Evolutionary conservation across 2,888 invertebrate species (phyloP).

Genomic region (Sinotaia quadrata): DNA sequence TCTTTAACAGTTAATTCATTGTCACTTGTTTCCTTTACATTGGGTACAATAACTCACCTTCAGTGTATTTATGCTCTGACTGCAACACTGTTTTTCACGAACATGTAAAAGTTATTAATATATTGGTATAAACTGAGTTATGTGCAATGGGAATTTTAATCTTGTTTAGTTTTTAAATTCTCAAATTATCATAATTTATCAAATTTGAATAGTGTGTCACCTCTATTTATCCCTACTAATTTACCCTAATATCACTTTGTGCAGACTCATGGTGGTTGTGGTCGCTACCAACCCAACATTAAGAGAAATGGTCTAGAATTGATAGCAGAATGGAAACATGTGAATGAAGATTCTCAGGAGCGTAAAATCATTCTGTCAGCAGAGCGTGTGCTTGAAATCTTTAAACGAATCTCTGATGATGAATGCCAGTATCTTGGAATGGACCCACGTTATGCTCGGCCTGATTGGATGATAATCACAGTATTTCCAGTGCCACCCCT

Average conservation of each 20-base stretch:
- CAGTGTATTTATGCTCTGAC: too few relatives aligned
- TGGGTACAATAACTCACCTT: too few relatives aligned
- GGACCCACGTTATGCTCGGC: slow-evolving; percentile 94
- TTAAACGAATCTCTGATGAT: slow-evolving; percentile 87
- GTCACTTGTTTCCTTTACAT: too few relatives aligned
- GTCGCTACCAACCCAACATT: slow-evolving; percentile 96
- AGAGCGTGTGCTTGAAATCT: slow-evolving; percentile 96
- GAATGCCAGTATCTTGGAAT: slow-evolving; percentile 94
- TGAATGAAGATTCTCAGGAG: slow-evolving; percentile 97
- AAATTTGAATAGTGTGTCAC: not conserved
- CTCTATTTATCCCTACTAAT: not conserved
- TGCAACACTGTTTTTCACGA: too few relatives aligned
- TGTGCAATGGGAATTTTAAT: too few relatives aligned
- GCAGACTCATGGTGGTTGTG: slow-evolving; percentile 93
- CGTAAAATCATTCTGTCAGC: slow-evolving; percentile 94
- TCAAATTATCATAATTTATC: too few relatives aligned
- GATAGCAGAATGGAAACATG: slow-evolving; percentile 96
- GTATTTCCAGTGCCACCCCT: slow-evolving; percentile 97
- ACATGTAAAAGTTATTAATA: too few relatives aligned
- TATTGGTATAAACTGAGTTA: too few relatives aligned
- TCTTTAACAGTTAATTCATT: too few relatives aligned
- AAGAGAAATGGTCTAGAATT: slow-evolving; percentile 91
- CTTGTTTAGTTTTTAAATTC: too few relatives aligned
- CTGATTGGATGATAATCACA: slow-evolving; percentile 99
- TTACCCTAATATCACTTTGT: too few relatives aligned